phyloP scores from a whole-genome alignment of 2,888 invertebrate species.

The Apodemia mormo region DNA sequence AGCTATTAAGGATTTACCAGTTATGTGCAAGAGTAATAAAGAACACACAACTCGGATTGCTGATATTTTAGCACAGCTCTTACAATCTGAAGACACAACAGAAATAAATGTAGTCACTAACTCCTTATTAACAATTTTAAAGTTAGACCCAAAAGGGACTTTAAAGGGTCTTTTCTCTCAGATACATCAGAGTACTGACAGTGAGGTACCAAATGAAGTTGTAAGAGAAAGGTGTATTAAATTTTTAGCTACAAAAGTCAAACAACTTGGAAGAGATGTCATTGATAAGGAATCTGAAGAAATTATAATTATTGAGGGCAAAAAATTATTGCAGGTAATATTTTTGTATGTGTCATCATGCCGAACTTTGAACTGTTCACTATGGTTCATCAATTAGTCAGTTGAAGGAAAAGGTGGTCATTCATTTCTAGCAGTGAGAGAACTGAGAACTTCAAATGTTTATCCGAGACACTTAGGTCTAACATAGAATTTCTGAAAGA shows the following conservation, averaged over 20 bases:
- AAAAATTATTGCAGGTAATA: slow-evolving; percentile 89
- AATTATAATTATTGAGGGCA: slow-evolving; percentile 90
- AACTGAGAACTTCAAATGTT: no score
- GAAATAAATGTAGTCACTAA: slow-evolving; percentile 93
- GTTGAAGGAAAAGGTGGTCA: no score
- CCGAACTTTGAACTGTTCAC: no score
- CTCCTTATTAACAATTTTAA: slow-evolving; percentile 89
- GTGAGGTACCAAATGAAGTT: slow-evolving; percentile 83
- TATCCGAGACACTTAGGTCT: no score
- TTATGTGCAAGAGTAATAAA: slow-evolving; percentile 91
- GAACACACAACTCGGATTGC: slow-evolving; percentile 93
- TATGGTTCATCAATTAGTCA: no score
- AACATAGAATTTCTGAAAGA: no score
- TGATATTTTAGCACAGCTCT: slow-evolving; percentile 94
- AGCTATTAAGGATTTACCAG: slow-evolving; percentile 95
- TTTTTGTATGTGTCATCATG: not conserved
- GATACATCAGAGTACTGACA: slow-evolving; percentile 75
- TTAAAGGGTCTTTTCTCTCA: slow-evolving; percentile 80
- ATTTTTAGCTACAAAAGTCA: slow-evolving; percentile 92
- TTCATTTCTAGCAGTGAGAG: no score
- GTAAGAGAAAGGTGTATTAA: slow-evolving; percentile 93
- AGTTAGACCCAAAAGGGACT: slow-evolving; percentile 86
- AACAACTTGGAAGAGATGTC: slow-evolving; percentile 88
- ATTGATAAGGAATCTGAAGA: slow-evolving; percentile 93
- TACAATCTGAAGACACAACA: slow-evolving; percentile 91